A percentile compares a stretch with the other conserved stretches of the same genome.
These are phyloP conservation scores for Paradoxurus hermaphroditus DNA, from an alignment of 2,113 vertebrate species.

Conservation along the genomic window DNA sequence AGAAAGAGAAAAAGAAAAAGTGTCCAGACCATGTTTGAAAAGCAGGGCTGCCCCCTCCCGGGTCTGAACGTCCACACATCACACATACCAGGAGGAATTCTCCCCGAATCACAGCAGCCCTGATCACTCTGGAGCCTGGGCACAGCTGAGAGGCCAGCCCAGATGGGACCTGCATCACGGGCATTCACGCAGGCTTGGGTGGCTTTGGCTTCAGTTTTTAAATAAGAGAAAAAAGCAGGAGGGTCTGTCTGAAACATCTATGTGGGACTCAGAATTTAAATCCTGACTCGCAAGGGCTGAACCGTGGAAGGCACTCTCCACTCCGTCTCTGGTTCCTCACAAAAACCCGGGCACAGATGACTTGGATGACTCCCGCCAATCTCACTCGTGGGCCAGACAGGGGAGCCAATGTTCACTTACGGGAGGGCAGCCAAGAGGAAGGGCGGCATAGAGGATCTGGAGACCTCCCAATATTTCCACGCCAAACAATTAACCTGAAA, in stretches of 20 bases:
- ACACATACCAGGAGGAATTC: not conserved
- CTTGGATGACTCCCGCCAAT: not conserved
- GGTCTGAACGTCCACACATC: not conserved
- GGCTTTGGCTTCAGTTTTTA: constrained; percentile 1
- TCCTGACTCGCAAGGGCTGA: not conserved
- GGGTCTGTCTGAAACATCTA: not conserved
- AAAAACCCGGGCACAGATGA: not conserved
- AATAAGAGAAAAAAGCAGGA: not conserved
- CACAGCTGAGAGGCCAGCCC: not conserved
- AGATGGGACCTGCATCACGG: not conserved
- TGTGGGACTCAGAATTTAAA: not conserved
- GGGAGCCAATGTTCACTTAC: constrained; percentile 77
- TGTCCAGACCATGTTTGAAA: not conserved
- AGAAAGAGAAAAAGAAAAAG: not conserved
- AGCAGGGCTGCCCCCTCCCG: not conserved
- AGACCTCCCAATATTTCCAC: constrained; percentile 86
- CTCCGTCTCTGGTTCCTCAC: not conserved
- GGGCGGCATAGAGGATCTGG: constrained; percentile 77
- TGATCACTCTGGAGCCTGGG: not conserved
- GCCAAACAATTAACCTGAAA: constrained; percentile 88
- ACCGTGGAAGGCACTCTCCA: not conserved
- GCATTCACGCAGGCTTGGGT: not conserved
- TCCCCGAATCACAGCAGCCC: not conserved
- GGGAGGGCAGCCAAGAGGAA: constrained; percentile 83
- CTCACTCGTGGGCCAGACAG: not conserved